phyloP scores from a whole-genome alignment of 2,888 invertebrate genomes.

The Mimachlamys varia region DNA sequence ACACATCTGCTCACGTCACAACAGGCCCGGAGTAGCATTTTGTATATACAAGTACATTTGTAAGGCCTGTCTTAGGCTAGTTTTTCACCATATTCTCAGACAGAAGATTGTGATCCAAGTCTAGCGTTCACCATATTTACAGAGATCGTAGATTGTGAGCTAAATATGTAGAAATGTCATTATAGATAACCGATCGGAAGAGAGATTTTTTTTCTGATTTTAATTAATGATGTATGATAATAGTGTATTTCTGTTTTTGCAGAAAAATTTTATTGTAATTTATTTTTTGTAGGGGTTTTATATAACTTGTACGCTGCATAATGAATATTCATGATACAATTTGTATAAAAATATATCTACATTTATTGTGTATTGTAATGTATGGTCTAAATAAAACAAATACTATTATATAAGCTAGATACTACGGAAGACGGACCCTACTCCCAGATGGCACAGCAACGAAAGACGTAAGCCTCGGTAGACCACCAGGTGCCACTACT shows the following conservation, averaged over 20 bases:
- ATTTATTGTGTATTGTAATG: not conserved
- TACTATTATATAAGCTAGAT: no score
- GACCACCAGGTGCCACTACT: no score
- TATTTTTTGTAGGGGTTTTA: constrained; percentile 32
- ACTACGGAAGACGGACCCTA: no score
- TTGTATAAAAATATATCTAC: not conserved
- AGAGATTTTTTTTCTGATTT: not conserved
- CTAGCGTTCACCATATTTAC: no score
- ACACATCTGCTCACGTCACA: not conserved
- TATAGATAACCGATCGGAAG: not conserved
- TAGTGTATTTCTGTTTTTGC: not conserved
- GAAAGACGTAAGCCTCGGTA: no score
- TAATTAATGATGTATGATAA: not conserved
- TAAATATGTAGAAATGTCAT: not conserved
- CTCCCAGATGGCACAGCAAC: no score
- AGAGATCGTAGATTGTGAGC: not conserved
- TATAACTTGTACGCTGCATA: not conserved
- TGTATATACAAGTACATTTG: not conserved
- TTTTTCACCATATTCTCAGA: not conserved
- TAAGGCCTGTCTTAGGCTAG: not conserved
- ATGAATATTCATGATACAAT: not conserved
- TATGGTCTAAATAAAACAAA: not conserved
- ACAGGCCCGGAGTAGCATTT: not conserved
- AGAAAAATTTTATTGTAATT: not conserved
- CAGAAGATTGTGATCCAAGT: not conserved